phyloP scores from a whole-genome alignment of 2,888 invertebrate species.

The Epirrhoe tristata region DNA sequence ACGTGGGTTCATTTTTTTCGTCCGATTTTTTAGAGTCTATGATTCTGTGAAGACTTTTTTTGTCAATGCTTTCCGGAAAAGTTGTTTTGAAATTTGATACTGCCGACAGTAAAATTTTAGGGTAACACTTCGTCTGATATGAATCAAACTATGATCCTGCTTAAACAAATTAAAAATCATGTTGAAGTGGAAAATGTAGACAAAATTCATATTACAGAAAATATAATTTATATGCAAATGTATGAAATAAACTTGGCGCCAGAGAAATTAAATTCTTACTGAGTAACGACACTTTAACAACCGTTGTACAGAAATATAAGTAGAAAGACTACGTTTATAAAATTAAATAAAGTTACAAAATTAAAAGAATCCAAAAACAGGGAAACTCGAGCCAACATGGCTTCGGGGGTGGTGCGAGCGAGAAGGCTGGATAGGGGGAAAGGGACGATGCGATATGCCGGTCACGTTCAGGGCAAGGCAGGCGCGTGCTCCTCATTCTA shows the following conservation, averaged over 20 bases:
- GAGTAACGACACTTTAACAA: slow-evolving; percentile 41
- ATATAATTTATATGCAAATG: slow-evolving; percentile 39
- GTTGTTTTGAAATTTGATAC: slow-evolving; percentile 20
- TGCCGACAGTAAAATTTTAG: slow-evolving; percentile 15
- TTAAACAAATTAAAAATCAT: not conserved
- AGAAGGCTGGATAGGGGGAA: slow-evolving; percentile 77
- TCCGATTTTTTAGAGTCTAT: slow-evolving; percentile 38
- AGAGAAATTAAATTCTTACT: slow-evolving; percentile 36
- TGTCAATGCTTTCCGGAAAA: slow-evolving; percentile 31
- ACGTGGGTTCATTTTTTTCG: slow-evolving; percentile 62
- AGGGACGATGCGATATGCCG: slow-evolving; percentile 82
- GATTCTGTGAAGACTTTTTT: slow-evolving; percentile 43
- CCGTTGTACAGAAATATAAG: slow-evolving; percentile 41
- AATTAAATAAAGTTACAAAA: slow-evolving; percentile 77
- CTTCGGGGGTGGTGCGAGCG: slow-evolving; percentile 76
- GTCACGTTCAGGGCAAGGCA: slow-evolving; percentile 83
- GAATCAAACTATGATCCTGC: not conserved
- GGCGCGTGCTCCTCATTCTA: slow-evolving; percentile 83
- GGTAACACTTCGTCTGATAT: not conserved
- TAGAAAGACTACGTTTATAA: slow-evolving; percentile 53
- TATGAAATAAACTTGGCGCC: slow-evolving; percentile 34
- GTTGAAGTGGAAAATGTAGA: not conserved
- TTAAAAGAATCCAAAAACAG: slow-evolving; percentile 82
- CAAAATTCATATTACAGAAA: slow-evolving; percentile 27
- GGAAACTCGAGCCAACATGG: slow-evolving; percentile 82